phyloP scores from a whole-genome alignment of 2,797 vertebrate species.

The Lophius americanus region DNA sequence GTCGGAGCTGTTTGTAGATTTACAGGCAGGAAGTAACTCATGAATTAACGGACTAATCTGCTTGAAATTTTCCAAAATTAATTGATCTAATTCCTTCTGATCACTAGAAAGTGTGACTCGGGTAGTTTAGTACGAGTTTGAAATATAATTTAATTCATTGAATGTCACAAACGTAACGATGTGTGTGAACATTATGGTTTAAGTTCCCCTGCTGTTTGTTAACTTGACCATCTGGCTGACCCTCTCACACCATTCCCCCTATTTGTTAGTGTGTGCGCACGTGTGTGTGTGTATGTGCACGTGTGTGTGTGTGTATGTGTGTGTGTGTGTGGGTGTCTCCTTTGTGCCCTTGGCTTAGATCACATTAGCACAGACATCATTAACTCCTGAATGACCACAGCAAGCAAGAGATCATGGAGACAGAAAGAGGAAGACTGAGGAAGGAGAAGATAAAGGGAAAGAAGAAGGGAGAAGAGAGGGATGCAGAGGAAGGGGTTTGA shows the following conservation, averaged over 20 bases:
- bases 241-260: slow-evolving; percentile 33
- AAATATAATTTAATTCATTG: no score
- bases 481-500: not conserved
- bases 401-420: slow-evolving; percentile 11
- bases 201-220: slow-evolving; percentile 45
- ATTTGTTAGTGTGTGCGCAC: slow-evolving; percentile 3
- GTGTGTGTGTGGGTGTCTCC: slow-evolving; percentile 5
- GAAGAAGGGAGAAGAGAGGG: not conserved
- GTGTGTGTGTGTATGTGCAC: slow-evolving; percentile 8
- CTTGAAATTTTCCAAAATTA: no score
- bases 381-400: slow-evolving; percentile 38
- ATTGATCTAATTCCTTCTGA: no score
- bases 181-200: slow-evolving; percentile 5
- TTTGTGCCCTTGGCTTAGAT: slow-evolving; percentile 42
- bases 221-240: slow-evolving; percentile 58
- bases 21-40: no score
- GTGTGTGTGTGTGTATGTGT: slow-evolving; percentile 9
- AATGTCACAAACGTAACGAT: not conserved
- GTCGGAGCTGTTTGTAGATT: no score
- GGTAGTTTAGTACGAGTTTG: no score
- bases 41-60: no score
- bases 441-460: slow-evolving; percentile 12
- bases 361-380: slow-evolving; percentile 47
- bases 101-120: no score
- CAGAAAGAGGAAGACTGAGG: slow-evolving; percentile 1